Evolutionary conservation across 2,888 invertebrate species (phyloP).

Genomic region (Philaethria dido): DNA sequence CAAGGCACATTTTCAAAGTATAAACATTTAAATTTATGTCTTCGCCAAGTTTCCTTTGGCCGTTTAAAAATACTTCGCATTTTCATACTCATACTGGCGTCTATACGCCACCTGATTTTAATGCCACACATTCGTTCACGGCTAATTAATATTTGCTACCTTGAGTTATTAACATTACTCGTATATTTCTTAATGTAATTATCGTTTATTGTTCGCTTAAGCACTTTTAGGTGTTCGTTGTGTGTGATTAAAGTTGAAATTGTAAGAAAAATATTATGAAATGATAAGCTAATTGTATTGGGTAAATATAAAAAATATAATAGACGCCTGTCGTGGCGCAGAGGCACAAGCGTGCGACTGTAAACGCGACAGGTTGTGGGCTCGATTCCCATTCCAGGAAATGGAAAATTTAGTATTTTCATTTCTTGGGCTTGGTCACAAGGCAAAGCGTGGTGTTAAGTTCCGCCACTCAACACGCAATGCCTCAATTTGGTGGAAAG

Average conservation of each 20-base stretch:
- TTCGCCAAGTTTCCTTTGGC: slow-evolving; percentile 29
- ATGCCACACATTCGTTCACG: slow-evolving; percentile 21
- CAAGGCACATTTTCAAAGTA: slow-evolving; percentile 33
- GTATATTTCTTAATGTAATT: slow-evolving; percentile 17
- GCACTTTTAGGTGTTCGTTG: neutral
- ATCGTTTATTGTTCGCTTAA: neutral
- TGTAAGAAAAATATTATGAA: no score
- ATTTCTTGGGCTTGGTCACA: no score
- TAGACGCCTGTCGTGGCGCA: no score
- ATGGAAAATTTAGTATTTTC: no score
- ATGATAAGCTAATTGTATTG: no score
- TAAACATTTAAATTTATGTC: slow-evolving; percentile 42
- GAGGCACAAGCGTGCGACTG: no score
- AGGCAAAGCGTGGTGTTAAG: no score
- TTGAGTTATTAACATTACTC: slow-evolving; percentile 26
- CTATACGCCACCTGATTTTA: slow-evolving; percentile 21
- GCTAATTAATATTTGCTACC: slow-evolving; percentile 27
- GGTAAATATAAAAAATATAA: no score
- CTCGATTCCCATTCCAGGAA: no score
- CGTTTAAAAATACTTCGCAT: slow-evolving; percentile 43
- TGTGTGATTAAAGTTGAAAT: neutral
- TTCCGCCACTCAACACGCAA: no score
- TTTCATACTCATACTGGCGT: neutral
- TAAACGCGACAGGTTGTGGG: no score
- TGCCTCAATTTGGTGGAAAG: no score